Percentiles rank a stretch among this genome's conserved stretches.
phyloP scores from a whole-genome alignment of 2,888 invertebrate species.

The Lissonota sp. region DNA sequence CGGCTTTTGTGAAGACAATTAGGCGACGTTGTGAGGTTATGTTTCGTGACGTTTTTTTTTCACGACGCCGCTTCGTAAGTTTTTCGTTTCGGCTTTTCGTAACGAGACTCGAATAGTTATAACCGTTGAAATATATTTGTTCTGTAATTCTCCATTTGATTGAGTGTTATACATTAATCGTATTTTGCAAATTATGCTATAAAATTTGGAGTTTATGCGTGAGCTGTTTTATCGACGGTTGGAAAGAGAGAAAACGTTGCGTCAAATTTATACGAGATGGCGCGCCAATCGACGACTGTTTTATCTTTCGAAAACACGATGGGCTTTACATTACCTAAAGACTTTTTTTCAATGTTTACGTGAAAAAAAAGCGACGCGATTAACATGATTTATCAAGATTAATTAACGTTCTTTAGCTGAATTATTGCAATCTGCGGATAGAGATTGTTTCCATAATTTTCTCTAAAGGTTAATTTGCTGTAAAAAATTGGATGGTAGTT shows the following conservation, averaged over 20 bases:
- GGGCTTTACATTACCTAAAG: no score
- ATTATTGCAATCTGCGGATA: no score
- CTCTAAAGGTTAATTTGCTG: no score
- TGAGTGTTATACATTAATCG: not conserved
- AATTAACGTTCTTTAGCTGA: no score
- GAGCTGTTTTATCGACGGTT: slow-evolving; percentile 39
- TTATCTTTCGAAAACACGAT: not conserved
- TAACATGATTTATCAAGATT: no score
- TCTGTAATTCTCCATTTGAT: not conserved
- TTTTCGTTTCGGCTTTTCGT: slow-evolving; percentile 7
- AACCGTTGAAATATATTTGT: not conserved
- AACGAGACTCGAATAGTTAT: not conserved
- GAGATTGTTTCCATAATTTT: no score
- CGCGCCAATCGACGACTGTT: slow-evolving; percentile 7
- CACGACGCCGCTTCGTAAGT: not conserved
- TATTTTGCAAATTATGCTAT: not conserved
- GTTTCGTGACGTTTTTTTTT: slow-evolving; percentile 74
- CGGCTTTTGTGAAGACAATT: slow-evolving; percentile 57
- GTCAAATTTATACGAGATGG: slow-evolving; percentile 35
- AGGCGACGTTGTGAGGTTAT: slow-evolving; percentile 75
- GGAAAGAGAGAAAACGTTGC: not conserved
- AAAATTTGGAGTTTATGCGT: slow-evolving; percentile 32
- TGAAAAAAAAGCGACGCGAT: no score
- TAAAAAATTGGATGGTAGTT: no score
- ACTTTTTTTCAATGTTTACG: no score